Evolutionary conservation across 2,888 invertebrate species (phyloP), one percentile per base, ranked within the genome.

Genomic region (Galeopsomyia nigrocyanea): DNA sequence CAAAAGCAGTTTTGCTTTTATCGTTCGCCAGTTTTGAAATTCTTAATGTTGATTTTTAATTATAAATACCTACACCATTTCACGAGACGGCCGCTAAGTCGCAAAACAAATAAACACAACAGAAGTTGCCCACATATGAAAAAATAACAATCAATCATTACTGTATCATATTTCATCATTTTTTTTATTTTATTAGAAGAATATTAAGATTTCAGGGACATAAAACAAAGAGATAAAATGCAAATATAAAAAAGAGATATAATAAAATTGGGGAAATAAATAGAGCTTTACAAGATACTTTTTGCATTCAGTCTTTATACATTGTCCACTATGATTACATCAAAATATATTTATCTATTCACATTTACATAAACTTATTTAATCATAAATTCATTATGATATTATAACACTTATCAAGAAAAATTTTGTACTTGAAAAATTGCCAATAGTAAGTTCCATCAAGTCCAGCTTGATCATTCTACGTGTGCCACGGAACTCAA

Each of bases 241-340:
- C 3, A 9, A 39, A 39, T 39, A 39, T 39, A 5, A 39, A 39
- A 39, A 39, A n/a, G n/a, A n/a, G 7, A 9, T 13, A 3, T 39
- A 39, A 39, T 39, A 39, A 39, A 39, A 39, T 39, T 39, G 7
- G 39, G 39, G 1, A 39, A 39, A 39, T 39, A 39, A 39, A 39
- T 39, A 39, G 31, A 31, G 13, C 10, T 39, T 39, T 39, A 1
- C 7, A 13, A 39, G 39, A 10, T 31, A 60, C 60, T 82, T 39
- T 39, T 39, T 39, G 39, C 79, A 80, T 77, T 83, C 83, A 83
- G 83, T 83, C 82, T 83, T 83, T 83, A 82, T 82, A 83, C 61
- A 71, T 80, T 81, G 6, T 78, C 79, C 81, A 81, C 79, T 80
- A 76, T 31, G 53, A 77, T 80, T 80, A 81, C 79, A 80, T 78